Conservation (phyloP, 2,888 invertebrate species). For the Anticlea derivata region DNA sequence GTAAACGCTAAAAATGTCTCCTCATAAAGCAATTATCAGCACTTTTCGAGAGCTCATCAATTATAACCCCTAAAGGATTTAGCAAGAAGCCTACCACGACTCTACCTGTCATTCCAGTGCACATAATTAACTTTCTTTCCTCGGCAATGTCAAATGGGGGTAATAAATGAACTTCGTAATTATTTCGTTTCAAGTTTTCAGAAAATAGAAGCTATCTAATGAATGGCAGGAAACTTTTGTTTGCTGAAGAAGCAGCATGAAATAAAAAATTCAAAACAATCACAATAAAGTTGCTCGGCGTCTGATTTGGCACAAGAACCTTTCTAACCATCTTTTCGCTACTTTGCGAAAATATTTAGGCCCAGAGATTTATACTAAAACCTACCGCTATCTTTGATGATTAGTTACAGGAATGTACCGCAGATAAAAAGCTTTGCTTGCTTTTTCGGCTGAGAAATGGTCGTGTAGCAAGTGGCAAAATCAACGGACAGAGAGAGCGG, state of each 20-base stretch:
- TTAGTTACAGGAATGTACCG: background rate
- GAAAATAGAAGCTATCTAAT: slow-evolving; percentile 35
- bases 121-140: slow-evolving; percentile 71
- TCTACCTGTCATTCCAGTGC: slow-evolving; percentile 59
- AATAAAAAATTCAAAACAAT: slow-evolving; percentile 30
- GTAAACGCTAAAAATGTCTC: background rate
- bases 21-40: background rate
- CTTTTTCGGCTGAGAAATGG: slow-evolving; percentile 1
- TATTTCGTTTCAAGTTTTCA: slow-evolving; percentile 34
- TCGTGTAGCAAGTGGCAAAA: slow-evolving; percentile 26
- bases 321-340: background rate
- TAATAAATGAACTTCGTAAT: slow-evolving; percentile 60
- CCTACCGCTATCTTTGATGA: background rate
- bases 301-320: background rate
- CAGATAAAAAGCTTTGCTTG: slow-evolving; percentile 2
- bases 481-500: slow-evolving; percentile 43
- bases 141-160: slow-evolving; percentile 55
- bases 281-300: slow-evolving; percentile 20
- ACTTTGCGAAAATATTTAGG: too few species aligned
- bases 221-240: slow-evolving; percentile 33
- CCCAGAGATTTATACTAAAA: too few species aligned
- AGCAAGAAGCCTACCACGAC: slow-evolving; percentile 54
- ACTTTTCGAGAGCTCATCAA: slow-evolving; percentile 48
- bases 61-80: slow-evolving; percentile 64
- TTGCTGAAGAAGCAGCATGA: slow-evolving; percentile 21